These are phyloP conservation scores for Cladopsammia gracilis DNA, from an alignment of 64 coral and sea anemone genomes.

Conservation along the genomic window DNA sequence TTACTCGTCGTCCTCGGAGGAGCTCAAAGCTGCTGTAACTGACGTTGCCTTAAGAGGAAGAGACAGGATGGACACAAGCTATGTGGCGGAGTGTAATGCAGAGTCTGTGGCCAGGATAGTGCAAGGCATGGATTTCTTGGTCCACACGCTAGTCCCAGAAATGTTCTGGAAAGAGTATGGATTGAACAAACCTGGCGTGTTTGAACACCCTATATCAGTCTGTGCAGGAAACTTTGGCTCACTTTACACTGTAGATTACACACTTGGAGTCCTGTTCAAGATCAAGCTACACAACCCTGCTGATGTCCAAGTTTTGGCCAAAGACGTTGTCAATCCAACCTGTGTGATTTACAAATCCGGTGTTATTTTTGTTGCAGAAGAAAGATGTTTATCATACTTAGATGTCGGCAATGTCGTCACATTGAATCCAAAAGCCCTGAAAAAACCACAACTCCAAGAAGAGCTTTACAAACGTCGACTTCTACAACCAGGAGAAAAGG, in stretches of 20 bases:
- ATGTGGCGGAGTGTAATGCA: constrained; percentile 10
- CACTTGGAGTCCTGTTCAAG: constrained; percentile 22
- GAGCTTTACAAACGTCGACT: constrained; percentile 2
- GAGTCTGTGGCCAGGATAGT: background rate
- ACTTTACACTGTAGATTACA: constrained; percentile 38
- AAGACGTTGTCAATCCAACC: constrained; percentile 31
- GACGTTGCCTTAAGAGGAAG: constrained; percentile 16
- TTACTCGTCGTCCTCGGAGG: constrained; percentile 11
- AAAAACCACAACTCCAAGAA: background rate
- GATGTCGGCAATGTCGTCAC: constrained; percentile 32
- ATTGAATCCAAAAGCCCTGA: constrained; percentile 44
- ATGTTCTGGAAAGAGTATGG: constrained; percentile 69
- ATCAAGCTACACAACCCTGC: constrained; percentile 45
- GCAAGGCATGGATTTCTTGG: background rate
- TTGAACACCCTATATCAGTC: constrained; percentile 15
- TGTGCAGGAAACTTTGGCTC: constrained; percentile 42
- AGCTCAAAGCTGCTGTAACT: constrained; percentile 25
- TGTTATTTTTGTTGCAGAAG: constrained; percentile 35
- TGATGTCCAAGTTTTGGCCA: constrained; percentile 30
- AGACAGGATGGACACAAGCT: constrained; percentile 48
- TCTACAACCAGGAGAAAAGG: background rate
- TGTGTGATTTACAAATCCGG: constrained; percentile 39
- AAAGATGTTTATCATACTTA: constrained; percentile 13
- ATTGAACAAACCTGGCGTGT: constrained; percentile 21
- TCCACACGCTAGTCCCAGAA: constrained; percentile 44